Evolutionary conservation across 2,113 vertebrate species (phyloP).

Genomic region (Pseudopodoces humilis): DNA sequence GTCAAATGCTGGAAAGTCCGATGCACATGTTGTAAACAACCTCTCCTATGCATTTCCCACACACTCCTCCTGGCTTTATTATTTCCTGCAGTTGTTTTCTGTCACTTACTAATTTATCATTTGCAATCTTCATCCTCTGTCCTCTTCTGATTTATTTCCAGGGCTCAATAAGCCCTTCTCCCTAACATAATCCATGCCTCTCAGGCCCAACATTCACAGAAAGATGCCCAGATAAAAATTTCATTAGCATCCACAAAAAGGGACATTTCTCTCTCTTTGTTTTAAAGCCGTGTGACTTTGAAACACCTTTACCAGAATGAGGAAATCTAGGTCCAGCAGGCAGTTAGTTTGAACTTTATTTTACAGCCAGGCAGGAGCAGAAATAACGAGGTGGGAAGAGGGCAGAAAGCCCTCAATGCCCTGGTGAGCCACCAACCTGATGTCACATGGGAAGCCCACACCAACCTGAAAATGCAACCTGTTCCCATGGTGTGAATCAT

Average conservation of each 20-base stretch:
- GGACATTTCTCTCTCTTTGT: background rate
- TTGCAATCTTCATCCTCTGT: slow-evolving; percentile 55
- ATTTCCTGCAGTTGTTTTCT: slow-evolving; percentile 45
- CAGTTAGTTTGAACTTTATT: background rate
- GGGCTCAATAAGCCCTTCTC: slow-evolving; percentile 14
- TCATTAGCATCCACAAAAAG: slow-evolving; percentile 45
- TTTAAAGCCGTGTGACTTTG: background rate
- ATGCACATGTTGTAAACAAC: slow-evolving; percentile 34
- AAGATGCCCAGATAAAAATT: slow-evolving; percentile 43
- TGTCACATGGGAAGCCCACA: accelerated
- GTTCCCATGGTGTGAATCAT: background rate
- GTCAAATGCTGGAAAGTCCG: slow-evolving; percentile 41
- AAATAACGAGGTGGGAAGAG: background rate
- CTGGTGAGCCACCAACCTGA: background rate
- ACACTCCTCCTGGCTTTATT: slow-evolving; percentile 10
- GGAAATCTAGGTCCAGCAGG: background rate
- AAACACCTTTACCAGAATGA: background rate
- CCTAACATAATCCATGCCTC: slow-evolving; percentile 10
- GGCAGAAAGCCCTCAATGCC: background rate
- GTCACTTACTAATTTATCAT: slow-evolving; percentile 54
- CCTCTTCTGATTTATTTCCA: slow-evolving; percentile 43
- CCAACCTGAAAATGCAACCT: background rate
- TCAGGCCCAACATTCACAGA: slow-evolving; percentile 4
- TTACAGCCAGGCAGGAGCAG: background rate
- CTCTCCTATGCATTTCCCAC: slow-evolving; percentile 44